Percentiles rank a stretch among this genome's conserved stretches.
Evolutionary conservation across 2,113 vertebrate species (phyloP).

Genomic region (Neodontobutis hainanensis): DNA sequence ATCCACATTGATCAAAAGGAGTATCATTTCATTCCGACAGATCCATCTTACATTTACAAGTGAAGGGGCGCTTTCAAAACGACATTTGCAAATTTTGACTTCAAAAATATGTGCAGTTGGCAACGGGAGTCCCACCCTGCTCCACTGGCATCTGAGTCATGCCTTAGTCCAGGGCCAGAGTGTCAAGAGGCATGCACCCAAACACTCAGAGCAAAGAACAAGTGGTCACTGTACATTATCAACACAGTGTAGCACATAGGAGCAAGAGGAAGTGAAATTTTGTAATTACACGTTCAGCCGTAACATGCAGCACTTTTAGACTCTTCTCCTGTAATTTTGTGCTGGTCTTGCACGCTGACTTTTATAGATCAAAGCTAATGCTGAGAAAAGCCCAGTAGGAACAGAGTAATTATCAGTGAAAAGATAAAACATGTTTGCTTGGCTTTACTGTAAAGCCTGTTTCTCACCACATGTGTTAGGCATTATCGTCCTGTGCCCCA

Average conservation of each 20-base stretch:
- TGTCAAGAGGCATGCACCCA: constrained; percentile 46
- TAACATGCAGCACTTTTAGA: constrained; percentile 38
- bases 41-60: constrained; percentile 60
- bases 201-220: constrained; percentile 32
- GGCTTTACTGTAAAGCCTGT: constrained; percentile 48
- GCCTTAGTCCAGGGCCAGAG: constrained; percentile 58
- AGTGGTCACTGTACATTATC: constrained; percentile 13
- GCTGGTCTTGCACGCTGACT: constrained; percentile 36
- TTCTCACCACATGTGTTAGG: constrained; percentile 66
- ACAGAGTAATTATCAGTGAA: constrained; percentile 66
- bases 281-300: constrained; percentile 30
- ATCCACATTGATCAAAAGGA: constrained; percentile 12
- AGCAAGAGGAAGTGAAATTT: not conserved
- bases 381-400: constrained; percentile 43
- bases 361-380: constrained; percentile 52
- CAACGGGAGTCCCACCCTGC: constrained; percentile 71
- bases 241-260: constrained; percentile 15
- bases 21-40: constrained; percentile 50
- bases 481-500: constrained; percentile 66
- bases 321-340: constrained; percentile 54
- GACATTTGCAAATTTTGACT: constrained; percentile 81
- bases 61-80: constrained; percentile 68
- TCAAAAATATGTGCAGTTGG: constrained; percentile 81
- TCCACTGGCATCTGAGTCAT: constrained; percentile 74
- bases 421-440: constrained; percentile 55